Base-by-base conservation (phyloP, 2,797 vertebrate species). In the Pangasius mekongensis region DNA sequence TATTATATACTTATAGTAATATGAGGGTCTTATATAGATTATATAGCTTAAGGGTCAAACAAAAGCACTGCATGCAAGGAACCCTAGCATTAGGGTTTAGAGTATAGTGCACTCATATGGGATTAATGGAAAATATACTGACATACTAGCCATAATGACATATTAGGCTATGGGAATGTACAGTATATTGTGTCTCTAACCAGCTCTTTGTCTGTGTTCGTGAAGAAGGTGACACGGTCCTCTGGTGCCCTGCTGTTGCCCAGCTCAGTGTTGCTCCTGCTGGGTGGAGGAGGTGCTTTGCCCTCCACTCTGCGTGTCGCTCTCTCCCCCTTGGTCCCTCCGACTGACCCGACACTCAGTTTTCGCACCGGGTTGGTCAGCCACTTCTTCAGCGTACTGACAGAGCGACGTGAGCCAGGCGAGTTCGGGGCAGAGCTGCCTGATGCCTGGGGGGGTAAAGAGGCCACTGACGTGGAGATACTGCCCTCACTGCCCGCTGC, bases 321-420 rank as follows among this genome's bases (percentile, higher is more conserved):
- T 3, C 95, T 95, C 86, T 97, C 96, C 20, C 94, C 95, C 90
- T 96, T 97, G 88, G 90, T 92, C 0, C 93, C 92, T 86, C 94
- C 92, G 54, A 93, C 76, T 0, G 93, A 94, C 76, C 96, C 94
- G 0, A 95, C 94, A n/a, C 96, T 98, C 91, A 96, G 95, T 92
- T 97, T 98, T 92, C 97, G 97, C 69, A 97, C 96, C 0, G 96
- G 97, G 91, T 96, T 98, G 47, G 97, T 98, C 93, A 98, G 95
- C 98, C 98, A 98, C 92, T 97, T 98, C 93, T 97, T 97, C 88
- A 98, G 94, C 81, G 97, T 97, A 94, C 96, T 97, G 89, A 97
- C 96, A 1, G 97, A 97, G 89, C 95, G 97, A 18, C 95, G 96
- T 83, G 97, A 97, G 83, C 95, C 94, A 0, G 97, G 97, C 20